Conservation (phyloP, 2,797 vertebrate genomes). For the Sarcoramphus papa region DNA sequence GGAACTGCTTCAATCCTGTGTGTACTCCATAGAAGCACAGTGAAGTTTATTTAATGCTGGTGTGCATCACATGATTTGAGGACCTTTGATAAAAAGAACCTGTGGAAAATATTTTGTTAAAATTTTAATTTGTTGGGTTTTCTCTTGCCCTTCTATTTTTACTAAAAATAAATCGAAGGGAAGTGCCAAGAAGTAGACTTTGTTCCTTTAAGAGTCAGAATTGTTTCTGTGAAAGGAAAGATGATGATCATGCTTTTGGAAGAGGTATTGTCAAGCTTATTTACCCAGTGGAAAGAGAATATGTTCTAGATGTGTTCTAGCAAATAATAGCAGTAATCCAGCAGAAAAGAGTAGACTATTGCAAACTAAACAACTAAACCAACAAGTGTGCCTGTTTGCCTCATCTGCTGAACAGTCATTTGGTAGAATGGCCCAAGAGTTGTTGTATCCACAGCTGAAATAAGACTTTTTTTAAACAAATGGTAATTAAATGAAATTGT, state of each 20-base stretch:
- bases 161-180: background rate
- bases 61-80: accelerated
- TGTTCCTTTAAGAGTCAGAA: background rate
- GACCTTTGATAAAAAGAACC: background rate
- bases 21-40: accelerated
- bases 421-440: background rate
- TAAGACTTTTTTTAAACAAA: background rate
- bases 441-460: background rate
- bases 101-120: background rate
- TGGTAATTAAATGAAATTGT: background rate
- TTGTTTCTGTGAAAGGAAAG: background rate
- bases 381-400: background rate
- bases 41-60: background rate
- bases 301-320: conserved; percentile 4
- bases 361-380: background rate
- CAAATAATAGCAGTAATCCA: background rate
- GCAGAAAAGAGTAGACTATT: background rate
- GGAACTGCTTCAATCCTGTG: accelerated
- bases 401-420: background rate
- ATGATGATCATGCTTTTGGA: background rate
- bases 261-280: conserved; percentile 26
- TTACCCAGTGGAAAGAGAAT: background rate
- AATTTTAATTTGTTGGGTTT: background rate
- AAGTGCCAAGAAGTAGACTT: background rate
- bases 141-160: background rate